Conservation (phyloP, 2,113 vertebrate species). For the Synchiropus splendidus region DNA sequence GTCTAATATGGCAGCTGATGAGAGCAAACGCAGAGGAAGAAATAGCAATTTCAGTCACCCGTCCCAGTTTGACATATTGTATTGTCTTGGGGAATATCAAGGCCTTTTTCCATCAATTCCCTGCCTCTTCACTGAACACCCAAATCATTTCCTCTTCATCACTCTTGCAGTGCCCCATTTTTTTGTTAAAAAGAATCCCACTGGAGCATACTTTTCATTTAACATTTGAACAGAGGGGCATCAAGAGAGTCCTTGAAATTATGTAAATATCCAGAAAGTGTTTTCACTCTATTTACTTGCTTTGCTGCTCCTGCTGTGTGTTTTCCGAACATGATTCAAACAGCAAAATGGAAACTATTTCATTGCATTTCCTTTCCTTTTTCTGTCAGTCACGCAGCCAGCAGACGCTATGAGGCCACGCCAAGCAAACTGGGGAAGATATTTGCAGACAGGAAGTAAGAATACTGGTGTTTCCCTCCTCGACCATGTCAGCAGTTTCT, state of each 20-base stretch:
- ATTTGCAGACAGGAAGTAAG: constrained; percentile 59
- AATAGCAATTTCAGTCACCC: constrained; percentile 14
- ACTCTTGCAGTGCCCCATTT: constrained; percentile 14
- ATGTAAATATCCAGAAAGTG: constrained; percentile 7
- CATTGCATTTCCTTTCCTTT: neutral
- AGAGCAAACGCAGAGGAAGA: constrained; percentile 5
- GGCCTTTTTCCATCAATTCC: constrained; percentile 9
- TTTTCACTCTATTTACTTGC: neutral
- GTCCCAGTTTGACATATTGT: constrained; percentile 19
- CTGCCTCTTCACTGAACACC: constrained; percentile 4
- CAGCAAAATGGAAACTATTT: no score
- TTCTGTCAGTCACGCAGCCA: neutral
- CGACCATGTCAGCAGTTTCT: constrained; percentile 42
- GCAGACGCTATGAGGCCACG: neutral
- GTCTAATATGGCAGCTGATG: constrained; percentile 24
- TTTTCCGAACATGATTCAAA: neutral
- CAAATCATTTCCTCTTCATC: constrained; percentile 18
- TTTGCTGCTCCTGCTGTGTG: neutral
- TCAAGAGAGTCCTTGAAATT: constrained; percentile 12
- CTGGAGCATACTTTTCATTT: constrained; percentile 12
- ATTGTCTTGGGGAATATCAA: constrained; percentile 26
- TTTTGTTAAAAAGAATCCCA: constrained; percentile 27
- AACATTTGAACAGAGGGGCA: constrained; percentile 14
- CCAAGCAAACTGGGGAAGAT: constrained; percentile 6
- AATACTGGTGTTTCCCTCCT: constrained; percentile 13